Evolutionary conservation across 2,888 invertebrate genomes (phyloP).

Genomic region (Drosophila ustulata): DNA sequence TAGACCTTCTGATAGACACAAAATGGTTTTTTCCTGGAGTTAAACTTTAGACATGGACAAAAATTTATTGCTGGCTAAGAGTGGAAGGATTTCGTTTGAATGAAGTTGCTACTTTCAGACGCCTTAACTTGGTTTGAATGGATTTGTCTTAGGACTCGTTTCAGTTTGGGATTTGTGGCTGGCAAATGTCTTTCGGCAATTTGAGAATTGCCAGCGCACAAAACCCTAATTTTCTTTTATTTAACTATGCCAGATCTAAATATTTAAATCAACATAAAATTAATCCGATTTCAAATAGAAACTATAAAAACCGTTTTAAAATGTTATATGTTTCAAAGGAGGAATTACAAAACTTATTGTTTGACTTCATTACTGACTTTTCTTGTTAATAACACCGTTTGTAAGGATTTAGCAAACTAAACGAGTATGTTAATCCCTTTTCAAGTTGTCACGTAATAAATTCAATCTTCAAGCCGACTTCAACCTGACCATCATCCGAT

Average conservation of each 20-base stretch:
- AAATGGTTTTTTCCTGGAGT: slow-evolving; percentile 66
- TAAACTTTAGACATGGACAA: slow-evolving; percentile 73
- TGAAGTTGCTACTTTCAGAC: slow-evolving; percentile 53
- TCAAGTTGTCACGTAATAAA: slow-evolving; percentile 41
- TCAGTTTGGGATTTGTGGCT: slow-evolving; percentile 50
- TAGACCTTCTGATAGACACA: slow-evolving; percentile 75
- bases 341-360: too few relatives aligned
- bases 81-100: slow-evolving; percentile 59
- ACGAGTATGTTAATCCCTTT: not conserved
- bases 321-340: too few relatives aligned
- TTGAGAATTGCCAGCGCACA: slow-evolving; percentile 37
- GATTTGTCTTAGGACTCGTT: slow-evolving; percentile 23
- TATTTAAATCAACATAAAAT: not conserved
- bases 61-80: slow-evolving; percentile 71
- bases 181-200: slow-evolving; percentile 59
- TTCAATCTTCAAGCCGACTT: slow-evolving; percentile 39
- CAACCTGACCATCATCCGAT: slow-evolving; percentile 18
- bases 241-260: not conserved
- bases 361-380: too few relatives aligned
- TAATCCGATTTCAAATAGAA: not conserved
- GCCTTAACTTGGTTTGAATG: slow-evolving; percentile 55
- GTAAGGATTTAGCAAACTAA: too few relatives aligned
- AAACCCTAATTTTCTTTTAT: not conserved
- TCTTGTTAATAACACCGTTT: too few relatives aligned
- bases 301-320: too few relatives aligned